Percentiles rank a stretch among this genome's conserved stretches.
These are phyloP conservation scores for Stenopsyche tienmushanensis DNA, from an alignment of 1,140 invertebrate species.

Conservation along the genomic window DNA sequence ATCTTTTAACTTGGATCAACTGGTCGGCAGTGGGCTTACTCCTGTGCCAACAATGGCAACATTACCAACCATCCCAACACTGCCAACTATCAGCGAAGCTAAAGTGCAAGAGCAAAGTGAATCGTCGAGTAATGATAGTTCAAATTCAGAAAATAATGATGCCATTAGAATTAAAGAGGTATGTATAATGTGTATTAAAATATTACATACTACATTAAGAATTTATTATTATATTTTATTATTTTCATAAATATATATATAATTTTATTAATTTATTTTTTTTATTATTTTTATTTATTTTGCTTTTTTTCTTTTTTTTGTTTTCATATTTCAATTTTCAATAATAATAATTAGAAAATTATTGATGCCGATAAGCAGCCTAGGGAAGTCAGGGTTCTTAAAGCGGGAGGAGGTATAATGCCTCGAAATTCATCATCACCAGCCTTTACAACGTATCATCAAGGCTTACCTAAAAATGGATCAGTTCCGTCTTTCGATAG, in stretches of 20 bases:
- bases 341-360: constrained; percentile 8
- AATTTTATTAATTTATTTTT: background rate
- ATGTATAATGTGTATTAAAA: too few species aligned
- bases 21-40: constrained; percentile 66
- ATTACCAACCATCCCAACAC: constrained; percentile 69
- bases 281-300: constrained; percentile 6
- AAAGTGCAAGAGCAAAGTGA: constrained; percentile 67
- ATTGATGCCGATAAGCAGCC: constrained; percentile 8
- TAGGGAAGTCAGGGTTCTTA: constrained; percentile 38
- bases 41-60: constrained; percentile 64
- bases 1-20: constrained; percentile 81
- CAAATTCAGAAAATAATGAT: background rate
- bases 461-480: constrained; percentile 80
- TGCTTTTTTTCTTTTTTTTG: background rate
- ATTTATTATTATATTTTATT: too few species aligned
- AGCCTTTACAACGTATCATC: constrained; percentile 77
- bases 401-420: constrained; percentile 56
- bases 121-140: constrained; percentile 12
- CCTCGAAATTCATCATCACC: constrained; percentile 82
- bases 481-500: constrained; percentile 85
- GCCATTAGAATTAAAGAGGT: background rate
- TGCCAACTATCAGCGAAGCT: constrained; percentile 85
- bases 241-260: too few species aligned
- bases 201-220: too few species aligned
- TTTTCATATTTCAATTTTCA: background rate